These are phyloP conservation scores for Carassius gibelio DNA, from an alignment of 2,113 vertebrate genomes.

Conservation along the genomic window DNA sequence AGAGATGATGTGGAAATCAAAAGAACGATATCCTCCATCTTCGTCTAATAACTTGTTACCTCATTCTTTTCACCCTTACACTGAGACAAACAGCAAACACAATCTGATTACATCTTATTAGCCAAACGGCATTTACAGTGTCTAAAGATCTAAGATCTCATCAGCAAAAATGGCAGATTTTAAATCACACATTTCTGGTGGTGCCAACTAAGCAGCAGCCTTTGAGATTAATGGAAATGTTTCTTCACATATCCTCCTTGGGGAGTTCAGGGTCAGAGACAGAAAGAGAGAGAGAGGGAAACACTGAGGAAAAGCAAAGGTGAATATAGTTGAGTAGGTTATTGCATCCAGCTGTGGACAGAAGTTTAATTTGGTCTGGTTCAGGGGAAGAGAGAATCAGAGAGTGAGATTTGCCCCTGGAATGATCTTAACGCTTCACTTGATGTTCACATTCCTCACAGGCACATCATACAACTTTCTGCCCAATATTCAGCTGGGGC, in stretches of 20 bases:
- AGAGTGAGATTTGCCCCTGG: conserved; percentile 63
- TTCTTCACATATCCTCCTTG: conserved; percentile 10
- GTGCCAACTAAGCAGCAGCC: neutral
- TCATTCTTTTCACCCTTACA: conserved; percentile 65
- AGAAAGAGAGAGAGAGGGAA: conserved; percentile 28
- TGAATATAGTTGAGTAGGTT: conserved; percentile 42
- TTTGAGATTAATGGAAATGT: neutral
- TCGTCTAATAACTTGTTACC: conserved; percentile 75
- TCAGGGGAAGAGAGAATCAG: conserved; percentile 22
- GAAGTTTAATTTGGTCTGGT: conserved; percentile 49
- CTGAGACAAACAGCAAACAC: neutral
- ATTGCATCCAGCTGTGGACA: conserved; percentile 50
- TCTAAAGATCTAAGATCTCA: neutral
- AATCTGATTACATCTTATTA: conserved; percentile 4
- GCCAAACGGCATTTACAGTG: neutral
- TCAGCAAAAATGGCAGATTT: neutral
- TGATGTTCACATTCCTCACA: conserved; percentile 71
- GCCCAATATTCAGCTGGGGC: conserved; percentile 50
- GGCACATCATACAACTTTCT: conserved; percentile 64
- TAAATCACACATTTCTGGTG: neutral
- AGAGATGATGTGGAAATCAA: conserved; percentile 57
- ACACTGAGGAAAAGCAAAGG: conserved; percentile 11
- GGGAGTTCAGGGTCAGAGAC: conserved; percentile 32
- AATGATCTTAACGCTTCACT: conserved; percentile 69
- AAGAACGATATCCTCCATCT: conserved; percentile 58